Evolutionary conservation across 1,140 invertebrate species (phyloP), one percentile per base, ranked within the genome.

Genomic region (Lepidurus apus): DNA sequence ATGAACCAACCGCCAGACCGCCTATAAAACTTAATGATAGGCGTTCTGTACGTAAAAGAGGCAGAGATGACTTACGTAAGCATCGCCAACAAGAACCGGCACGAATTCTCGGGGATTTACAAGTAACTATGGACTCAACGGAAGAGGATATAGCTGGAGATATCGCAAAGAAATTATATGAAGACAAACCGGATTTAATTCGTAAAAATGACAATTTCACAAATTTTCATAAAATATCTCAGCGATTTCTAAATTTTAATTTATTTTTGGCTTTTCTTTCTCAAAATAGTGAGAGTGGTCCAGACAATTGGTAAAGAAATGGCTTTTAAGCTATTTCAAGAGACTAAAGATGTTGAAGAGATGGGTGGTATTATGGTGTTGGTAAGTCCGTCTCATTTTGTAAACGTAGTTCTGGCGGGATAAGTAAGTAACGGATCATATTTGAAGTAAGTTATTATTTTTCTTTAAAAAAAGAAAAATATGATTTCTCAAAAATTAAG

Each of bases 311-410:
- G 93, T 43, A 90, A 90, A 82, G 87, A 90, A 80, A 90, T 92
- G 83, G 89, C 92, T 8, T 88, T 95, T 76, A 87, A 92, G 81
- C 86, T 95, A 78, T 93, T 91, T 80, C 89, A 91, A 82, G 89
- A 93, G 86, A 94, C 93, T 47, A 91, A 92, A 84, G 88, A 90
- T 83, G 89, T 94, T 78, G 93, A 95, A 87, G 89, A 89, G 79
- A 88, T 90, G 82, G 93, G 93, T 73, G 94, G 93, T 42, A 91
- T 96, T 90, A 87, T 94, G 83, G 91, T 93, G 78, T 90, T 91
- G 86, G 91, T 92, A 85, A 86, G 82, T 81, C 75, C 74, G 8
- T 26, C 42, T 75, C 11, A 75, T 44, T 42, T 75, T n/a, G 11
- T 75, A 75, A 75, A 42, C 74, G n/a, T 74, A 75, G 21, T 17